Conservation (phyloP, 2,113 vertebrate genomes). For the Melozone crissalis region DNA sequence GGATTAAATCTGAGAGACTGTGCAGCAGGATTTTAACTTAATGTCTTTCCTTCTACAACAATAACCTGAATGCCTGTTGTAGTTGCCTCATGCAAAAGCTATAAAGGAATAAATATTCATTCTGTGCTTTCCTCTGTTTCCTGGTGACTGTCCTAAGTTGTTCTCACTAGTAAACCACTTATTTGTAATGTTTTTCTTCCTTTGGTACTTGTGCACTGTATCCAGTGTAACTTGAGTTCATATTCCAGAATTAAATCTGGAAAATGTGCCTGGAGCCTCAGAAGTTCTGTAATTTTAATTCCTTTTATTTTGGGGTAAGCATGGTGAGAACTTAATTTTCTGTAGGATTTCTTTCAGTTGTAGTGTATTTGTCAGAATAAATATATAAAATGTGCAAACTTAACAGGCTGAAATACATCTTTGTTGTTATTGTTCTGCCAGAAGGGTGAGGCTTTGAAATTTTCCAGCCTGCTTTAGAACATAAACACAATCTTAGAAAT, state of each 20-base stretch:
- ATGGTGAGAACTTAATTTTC: background rate
- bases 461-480: background rate
- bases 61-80: background rate
- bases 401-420: background rate
- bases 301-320: background rate
- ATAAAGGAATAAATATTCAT: background rate
- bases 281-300: background rate
- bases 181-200: background rate
- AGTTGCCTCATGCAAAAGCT: background rate
- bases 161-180: background rate
- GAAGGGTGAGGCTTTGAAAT: background rate
- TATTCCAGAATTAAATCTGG: background rate
- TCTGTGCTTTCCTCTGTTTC: background rate
- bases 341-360: background rate
- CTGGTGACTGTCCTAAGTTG: background rate
- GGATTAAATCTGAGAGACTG: background rate
- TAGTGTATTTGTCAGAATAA: background rate
- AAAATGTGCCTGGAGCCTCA: background rate
- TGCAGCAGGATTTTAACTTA: background rate
- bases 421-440: background rate
- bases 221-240: background rate
- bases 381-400: background rate
- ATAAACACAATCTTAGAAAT: background rate
- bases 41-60: background rate
- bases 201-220: background rate